Conservation (phyloP, 2,113 vertebrate genomes). For the Psittacus erithacus region DNA sequence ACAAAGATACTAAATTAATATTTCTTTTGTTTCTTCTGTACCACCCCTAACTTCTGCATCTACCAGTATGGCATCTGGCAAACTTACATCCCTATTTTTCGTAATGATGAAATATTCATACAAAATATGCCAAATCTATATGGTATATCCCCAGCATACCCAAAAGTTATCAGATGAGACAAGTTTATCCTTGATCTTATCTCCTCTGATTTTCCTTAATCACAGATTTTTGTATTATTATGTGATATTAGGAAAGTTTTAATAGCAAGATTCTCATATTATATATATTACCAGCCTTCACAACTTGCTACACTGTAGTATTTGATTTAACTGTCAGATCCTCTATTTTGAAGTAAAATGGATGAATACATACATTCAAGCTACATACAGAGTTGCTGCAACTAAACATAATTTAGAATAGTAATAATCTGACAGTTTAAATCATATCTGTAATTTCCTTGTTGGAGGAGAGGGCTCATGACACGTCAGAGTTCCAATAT, state of each 20-base stretch:
- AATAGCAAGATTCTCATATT: background rate
- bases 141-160: background rate
- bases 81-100: background rate
- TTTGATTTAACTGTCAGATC: background rate
- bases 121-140: background rate
- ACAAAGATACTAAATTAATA: background rate
- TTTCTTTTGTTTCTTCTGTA: background rate
- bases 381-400: slow-evolving; percentile 18
- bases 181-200: background rate
- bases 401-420: slow-evolving; percentile 32
- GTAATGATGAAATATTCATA: background rate
- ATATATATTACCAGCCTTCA: background rate
- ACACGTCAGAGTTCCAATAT: slow-evolving; percentile 12
- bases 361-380: background rate
- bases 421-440: slow-evolving; percentile 55
- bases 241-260: background rate
- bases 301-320: background rate
- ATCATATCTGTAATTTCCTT: slow-evolving; percentile 63
- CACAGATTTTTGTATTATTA: background rate
- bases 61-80: background rate
- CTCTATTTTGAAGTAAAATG: background rate
- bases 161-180: background rate
- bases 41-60: background rate
- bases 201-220: background rate
- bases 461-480: slow-evolving; percentile 1